phyloP scores from a whole-genome alignment of 2,797 vertebrate genomes.

The Merluccius polli region DNA sequence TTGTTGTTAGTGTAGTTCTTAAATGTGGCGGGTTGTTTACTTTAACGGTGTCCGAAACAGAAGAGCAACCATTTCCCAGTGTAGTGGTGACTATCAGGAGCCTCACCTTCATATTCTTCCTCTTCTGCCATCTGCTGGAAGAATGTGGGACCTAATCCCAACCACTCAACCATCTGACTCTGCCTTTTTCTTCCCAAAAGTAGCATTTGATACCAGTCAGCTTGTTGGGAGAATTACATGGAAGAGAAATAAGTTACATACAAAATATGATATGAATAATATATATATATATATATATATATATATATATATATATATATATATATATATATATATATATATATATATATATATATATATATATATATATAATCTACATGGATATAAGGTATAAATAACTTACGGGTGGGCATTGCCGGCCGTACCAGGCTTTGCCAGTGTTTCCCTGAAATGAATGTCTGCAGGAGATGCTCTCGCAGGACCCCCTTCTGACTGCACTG shows the following conservation, averaged over 20 bases:
- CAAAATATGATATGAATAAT: background rate
- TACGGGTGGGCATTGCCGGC: slow-evolving; percentile 60
- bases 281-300: background rate
- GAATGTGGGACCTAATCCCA: slow-evolving; percentile 71
- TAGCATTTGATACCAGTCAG: background rate
- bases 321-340: background rate
- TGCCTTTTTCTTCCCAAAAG: background rate
- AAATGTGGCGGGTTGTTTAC: background rate
- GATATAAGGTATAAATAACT: slow-evolving; percentile 29
- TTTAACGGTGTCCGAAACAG: background rate
- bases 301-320: background rate
- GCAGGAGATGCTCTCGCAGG: slow-evolving; percentile 71
- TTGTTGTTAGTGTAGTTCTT: background rate
- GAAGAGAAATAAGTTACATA: background rate
- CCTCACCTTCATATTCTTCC: slow-evolving; percentile 67
- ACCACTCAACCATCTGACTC: slow-evolving; percentile 80
- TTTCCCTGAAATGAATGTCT: slow-evolving; percentile 59
- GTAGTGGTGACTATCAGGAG: background rate
- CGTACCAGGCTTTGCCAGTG: slow-evolving; percentile 81
- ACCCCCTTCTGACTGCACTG: slow-evolving; percentile 75
- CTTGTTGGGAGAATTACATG: background rate
- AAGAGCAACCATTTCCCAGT: background rate
- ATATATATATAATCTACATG: background rate
- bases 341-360: background rate
- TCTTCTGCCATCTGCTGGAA: slow-evolving; percentile 65